Conservation (phyloP, 2,888 invertebrate genomes). For the Hololepta plana region DNA sequence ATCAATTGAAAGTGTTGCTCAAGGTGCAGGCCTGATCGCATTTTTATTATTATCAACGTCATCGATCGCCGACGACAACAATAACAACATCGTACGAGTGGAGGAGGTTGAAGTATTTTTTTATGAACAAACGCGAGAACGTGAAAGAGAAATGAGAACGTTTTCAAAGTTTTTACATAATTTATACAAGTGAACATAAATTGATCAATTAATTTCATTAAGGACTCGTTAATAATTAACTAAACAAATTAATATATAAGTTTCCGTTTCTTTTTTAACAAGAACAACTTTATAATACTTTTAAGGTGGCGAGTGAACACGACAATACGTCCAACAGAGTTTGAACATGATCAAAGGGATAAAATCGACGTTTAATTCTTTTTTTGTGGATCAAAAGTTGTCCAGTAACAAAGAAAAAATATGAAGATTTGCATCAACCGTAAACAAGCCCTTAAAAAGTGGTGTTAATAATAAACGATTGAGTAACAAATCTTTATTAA, state of each 20-base stretch:
- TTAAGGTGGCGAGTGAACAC: constrained; percentile 27
- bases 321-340: too few relatives aligned
- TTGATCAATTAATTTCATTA: constrained; percentile 12
- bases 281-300: constrained; percentile 2
- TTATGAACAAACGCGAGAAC: constrained; percentile 9
- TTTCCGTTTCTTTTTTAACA: constrained; percentile 6
- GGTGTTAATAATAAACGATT: too few relatives aligned
- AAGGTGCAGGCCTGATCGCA: constrained; percentile 26
- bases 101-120: too few relatives aligned
- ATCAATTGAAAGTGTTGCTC: constrained; percentile 25
- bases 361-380: constrained; percentile 6
- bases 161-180: constrained; percentile 18
- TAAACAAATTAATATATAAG: too few relatives aligned
- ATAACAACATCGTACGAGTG: constrained; percentile 3
- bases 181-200: constrained; percentile 17
- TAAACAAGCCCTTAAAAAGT: too few relatives aligned
- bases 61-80: constrained; percentile 1
- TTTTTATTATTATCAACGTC: constrained; percentile 4
- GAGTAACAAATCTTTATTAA: too few relatives aligned
- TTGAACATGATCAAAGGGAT: constrained; percentile 7
- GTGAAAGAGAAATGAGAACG: constrained; percentile 19
- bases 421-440: too few relatives aligned
- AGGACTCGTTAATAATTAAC: too few relatives aligned
- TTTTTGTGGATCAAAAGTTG: constrained; percentile 7
- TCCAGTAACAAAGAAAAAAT: too few relatives aligned